phyloP scores from a whole-genome alignment of 2,888 invertebrate genomes.

The Arctia plantaginis region DNA sequence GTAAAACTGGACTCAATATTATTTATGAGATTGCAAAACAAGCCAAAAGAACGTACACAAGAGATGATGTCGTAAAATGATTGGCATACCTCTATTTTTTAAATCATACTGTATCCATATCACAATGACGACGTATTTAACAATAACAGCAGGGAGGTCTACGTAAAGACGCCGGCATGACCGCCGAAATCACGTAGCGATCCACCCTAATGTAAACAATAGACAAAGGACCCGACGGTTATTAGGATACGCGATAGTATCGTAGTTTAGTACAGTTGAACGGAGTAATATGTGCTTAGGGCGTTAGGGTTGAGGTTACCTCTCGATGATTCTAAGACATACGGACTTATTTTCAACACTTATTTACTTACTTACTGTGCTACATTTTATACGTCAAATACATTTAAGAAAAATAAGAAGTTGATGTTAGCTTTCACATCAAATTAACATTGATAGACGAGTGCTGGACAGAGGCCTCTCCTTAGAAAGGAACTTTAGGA shows the following conservation, averaged over 20 bases:
- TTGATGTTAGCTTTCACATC: not conserved
- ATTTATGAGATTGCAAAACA: not conserved
- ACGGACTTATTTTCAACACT: not conserved
- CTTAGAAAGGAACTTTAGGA: too few relatives aligned
- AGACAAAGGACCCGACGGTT: constrained; percentile 81
- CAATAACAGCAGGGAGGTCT: constrained; percentile 83
- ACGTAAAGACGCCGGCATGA: constrained; percentile 81
- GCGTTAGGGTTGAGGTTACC: not conserved
- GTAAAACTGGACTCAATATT: not conserved
- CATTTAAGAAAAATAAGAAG: not conserved
- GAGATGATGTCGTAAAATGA: not conserved
- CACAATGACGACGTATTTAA: constrained; percentile 76
- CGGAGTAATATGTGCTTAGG: constrained; percentile 3
- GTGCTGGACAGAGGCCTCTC: too few relatives aligned
- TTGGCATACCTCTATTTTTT: not conserved
- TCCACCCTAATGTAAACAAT: constrained; percentile 85
- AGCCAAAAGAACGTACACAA: not conserved
- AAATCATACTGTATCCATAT: constrained; percentile 64
- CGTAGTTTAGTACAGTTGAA: constrained; percentile 53
- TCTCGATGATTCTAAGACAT: not conserved
- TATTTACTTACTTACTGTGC: too few relatives aligned
- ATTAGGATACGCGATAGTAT: constrained; percentile 77
- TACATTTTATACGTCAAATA: not conserved
- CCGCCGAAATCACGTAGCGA: constrained; percentile 80
- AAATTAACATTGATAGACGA: too few relatives aligned